phyloP scores from a whole-genome alignment of 2,113 vertebrate species.

The Mungos mungo region DNA sequence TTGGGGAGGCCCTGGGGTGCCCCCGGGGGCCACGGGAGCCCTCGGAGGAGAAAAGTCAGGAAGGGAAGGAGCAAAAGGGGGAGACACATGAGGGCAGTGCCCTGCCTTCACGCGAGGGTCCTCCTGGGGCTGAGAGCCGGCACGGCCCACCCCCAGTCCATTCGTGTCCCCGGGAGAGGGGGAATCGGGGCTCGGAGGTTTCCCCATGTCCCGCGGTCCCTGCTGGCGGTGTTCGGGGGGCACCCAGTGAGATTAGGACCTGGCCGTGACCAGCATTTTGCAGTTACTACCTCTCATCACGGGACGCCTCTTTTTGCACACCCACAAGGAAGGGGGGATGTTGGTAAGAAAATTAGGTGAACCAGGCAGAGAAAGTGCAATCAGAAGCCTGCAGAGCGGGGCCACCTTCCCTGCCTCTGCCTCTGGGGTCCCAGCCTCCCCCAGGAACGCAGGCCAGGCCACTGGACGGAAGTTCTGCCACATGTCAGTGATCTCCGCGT shows the following conservation, averaged over 20 bases:
- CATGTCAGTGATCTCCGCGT: too few relatives aligned
- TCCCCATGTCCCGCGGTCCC: too few relatives aligned
- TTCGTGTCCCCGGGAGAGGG: neutral
- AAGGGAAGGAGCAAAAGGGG: neutral
- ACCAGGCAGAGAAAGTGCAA: too few relatives aligned
- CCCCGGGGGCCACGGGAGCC: neutral
- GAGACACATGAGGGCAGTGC: neutral
- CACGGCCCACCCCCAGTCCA: rapidly evolving
- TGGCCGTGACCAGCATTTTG: rapidly evolving
- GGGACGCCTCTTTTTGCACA: neutral
- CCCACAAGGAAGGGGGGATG: neutral
- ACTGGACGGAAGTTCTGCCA: neutral
- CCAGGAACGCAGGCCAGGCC: neutral
- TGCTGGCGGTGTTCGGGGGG: neutral
- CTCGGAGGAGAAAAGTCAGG: neutral
- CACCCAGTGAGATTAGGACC: rapidly evolving
- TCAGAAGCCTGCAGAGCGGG: neutral
- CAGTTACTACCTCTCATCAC: rapidly evolving
- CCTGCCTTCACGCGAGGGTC: rapidly evolving
- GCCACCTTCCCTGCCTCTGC: neutral
- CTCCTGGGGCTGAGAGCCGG: neutral
- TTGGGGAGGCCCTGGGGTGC: neutral
- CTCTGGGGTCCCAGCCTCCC: neutral
- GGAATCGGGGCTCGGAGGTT: neutral
- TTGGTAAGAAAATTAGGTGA: neutral